Evolutionary conservation across 2,888 invertebrate genomes (phyloP).

Genomic region (Calliopum simillimum): DNA sequence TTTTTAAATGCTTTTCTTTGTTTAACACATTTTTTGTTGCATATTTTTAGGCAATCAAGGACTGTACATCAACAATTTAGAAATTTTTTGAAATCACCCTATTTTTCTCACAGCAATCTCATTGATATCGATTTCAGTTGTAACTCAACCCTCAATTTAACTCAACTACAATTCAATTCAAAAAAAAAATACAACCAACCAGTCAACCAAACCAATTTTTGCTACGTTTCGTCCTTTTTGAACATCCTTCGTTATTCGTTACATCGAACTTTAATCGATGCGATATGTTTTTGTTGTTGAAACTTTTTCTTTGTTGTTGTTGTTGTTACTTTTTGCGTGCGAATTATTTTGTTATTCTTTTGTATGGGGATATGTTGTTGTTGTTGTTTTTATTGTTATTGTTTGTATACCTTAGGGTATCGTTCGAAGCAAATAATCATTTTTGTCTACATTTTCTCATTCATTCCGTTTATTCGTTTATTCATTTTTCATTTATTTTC

Average conservation of each 20-base stretch:
- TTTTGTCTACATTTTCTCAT: background rate
- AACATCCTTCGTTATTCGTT: constrained; percentile 2
- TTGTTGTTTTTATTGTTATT: constrained; percentile 1
- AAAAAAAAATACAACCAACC: no score
- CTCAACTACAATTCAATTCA: no score
- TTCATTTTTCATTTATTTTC: background rate
- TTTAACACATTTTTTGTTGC: no score
- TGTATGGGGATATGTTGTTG: background rate
- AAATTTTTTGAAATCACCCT: background rate
- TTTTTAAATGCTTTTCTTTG: no score
- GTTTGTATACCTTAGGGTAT: constrained; percentile 10
- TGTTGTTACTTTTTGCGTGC: background rate
- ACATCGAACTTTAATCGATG: constrained; percentile 10
- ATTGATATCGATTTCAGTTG: background rate
- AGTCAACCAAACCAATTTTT: background rate
- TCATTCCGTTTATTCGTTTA: background rate
- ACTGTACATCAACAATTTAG: background rate
- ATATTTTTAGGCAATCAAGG: no score
- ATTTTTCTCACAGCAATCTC: background rate
- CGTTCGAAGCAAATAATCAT: constrained; percentile 12
- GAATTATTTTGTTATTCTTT: constrained; percentile 21
- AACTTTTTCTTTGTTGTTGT: no score
- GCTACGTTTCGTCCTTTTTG: background rate
- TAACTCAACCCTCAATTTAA: background rate
- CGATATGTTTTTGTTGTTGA: no score